Evolutionary conservation across 2,797 vertebrate species (phyloP), one percentile per base, ranked within the genome.

Genomic region (Scolopax rusticola): DNA sequence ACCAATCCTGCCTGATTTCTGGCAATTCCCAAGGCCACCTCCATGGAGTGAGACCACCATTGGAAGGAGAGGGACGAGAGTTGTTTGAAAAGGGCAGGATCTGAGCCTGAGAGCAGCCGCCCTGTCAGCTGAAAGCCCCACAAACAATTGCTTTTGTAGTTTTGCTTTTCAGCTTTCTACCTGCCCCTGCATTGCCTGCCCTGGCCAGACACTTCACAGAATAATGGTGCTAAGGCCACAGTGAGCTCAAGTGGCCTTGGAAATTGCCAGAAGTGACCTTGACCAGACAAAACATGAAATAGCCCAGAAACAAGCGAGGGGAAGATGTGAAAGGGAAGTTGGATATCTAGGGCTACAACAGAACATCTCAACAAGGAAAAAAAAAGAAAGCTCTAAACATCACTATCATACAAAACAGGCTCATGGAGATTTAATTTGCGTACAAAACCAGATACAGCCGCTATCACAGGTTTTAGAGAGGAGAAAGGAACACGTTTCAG

Each of bases 361-460:
- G 25, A 40, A 27, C 11, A 17, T 15, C 64, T 41, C 43, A 3
- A 9, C 15, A 28, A n/a, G 47, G 9, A 11, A 38, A 38, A 38
- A 38, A 45, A 80, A 59, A 2, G 1, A 2, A 1, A 91, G 84
- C 63, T 45, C 32, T 77, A 60, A 60, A 63, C 64, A 79, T 21
- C 87, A 41, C 41, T 81, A 6, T 43, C 59, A 3, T 51, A 79
- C 48, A 45, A 63, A 95, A 77, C 56, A 93, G 89, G 54, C 75
- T 89, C 38, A 0, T 0, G 40, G 63, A 70, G 78, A 70, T 95
- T 93, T 89, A 85, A 89, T 96, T 90, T 19, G 48, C 3, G 13
- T 83, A 87, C 84, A 90, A 82, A 95, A 69, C 90, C 90, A 76
- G 84, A 80, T 53, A 85, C 84, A 85, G 89, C 56, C 21, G 33